These are phyloP conservation scores for Dufourea novaeangliae DNA, from an alignment of 1,140 invertebrate genomes.

Conservation along the genomic window DNA sequence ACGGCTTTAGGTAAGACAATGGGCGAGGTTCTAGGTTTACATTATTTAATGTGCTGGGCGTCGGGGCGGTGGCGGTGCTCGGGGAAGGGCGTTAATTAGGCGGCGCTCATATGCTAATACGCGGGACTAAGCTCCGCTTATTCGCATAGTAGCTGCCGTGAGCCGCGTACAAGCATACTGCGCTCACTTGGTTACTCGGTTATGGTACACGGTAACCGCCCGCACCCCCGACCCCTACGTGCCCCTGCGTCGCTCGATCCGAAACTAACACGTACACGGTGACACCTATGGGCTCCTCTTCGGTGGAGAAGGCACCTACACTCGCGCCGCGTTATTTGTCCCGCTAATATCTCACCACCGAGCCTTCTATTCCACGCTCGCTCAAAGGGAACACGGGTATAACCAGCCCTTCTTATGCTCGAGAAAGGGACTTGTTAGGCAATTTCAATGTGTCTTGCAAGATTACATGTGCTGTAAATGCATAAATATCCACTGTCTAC, in stretches of 20 bases:
- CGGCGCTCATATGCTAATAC: conserved; percentile 78
- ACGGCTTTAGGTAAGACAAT: conserved; percentile 77
- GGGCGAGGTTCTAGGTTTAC: conserved; percentile 71
- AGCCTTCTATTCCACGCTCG: conserved; percentile 51
- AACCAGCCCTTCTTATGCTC: conserved; percentile 16
- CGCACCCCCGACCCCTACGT: too few relatives aligned
- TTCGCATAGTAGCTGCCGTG: conserved; percentile 71
- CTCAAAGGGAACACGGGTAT: conserved; percentile 64
- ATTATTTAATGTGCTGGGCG: conserved; percentile 68
- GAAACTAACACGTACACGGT: conserved; percentile 38
- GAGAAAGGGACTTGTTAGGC: neutral
- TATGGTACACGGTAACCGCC: conserved; percentile 51
- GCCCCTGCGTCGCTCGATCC: conserved; percentile 50
- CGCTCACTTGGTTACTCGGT: conserved; percentile 64
- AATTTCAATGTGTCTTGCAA: too few relatives aligned
- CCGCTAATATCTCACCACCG: conserved; percentile 71
- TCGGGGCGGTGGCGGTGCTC: conserved; percentile 63
- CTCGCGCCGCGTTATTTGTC: conserved; percentile 74
- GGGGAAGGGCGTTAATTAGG: conserved; percentile 79
- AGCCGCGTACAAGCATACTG: conserved; percentile 74
- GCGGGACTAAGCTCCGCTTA: conserved; percentile 77
- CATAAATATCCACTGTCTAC: too few relatives aligned
- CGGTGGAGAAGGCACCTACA: conserved; percentile 19
- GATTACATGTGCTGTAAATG: too few relatives aligned
- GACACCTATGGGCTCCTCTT: conserved; percentile 42